A percentile compares a stretch with the other conserved stretches of the same genome.
phyloP scores from a whole-genome alignment of 92 coral and sea anemone genomes.

The Porites cylindrica region DNA sequence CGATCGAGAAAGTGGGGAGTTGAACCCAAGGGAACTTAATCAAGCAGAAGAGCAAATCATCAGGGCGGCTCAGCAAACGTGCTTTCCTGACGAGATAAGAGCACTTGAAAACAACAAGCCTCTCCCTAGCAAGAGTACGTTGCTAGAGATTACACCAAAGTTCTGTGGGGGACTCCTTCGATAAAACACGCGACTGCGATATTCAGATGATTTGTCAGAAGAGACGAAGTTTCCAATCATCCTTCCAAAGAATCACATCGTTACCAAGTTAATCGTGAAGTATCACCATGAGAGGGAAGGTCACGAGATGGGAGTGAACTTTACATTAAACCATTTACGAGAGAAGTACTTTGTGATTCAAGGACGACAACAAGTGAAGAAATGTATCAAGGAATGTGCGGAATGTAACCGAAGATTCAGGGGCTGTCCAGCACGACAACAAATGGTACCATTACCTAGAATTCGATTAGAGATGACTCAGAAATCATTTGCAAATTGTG shows the following conservation, averaged over 20 bases:
- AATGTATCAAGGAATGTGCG: constrained; percentile 37
- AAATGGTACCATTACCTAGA: too few relatives aligned
- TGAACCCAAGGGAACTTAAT: constrained; percentile 53
- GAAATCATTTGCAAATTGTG: too few relatives aligned
- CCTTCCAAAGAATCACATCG: constrained; percentile 50
- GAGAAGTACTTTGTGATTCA: constrained; percentile 54
- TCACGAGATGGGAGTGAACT: too few relatives aligned
- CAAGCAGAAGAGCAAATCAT: constrained; percentile 59
- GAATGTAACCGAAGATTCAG: constrained; percentile 22
- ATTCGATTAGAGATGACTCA: too few relatives aligned
- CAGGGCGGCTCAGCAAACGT: constrained; percentile 46
- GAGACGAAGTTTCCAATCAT: constrained; percentile 54
- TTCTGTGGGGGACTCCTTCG: constrained; percentile 54
- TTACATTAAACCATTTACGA: too few relatives aligned
- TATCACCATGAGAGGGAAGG: constrained; percentile 56
- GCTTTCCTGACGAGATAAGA: constrained; percentile 51
- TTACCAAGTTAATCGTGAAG: constrained; percentile 38
- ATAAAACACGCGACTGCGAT: constrained; percentile 56
- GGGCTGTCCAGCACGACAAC: constrained; percentile 1
- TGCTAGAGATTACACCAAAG: constrained; percentile 57
- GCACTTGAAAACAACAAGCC: constrained; percentile 41
- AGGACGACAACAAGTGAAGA: constrained; percentile 52
- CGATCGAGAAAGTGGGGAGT: constrained; percentile 46
- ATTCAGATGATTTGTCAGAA: constrained; percentile 35
- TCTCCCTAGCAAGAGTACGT: constrained; percentile 52